These are phyloP conservation scores for Steromphala cineraria DNA, from an alignment of 2,888 invertebrate species.

Conservation along the genomic window DNA sequence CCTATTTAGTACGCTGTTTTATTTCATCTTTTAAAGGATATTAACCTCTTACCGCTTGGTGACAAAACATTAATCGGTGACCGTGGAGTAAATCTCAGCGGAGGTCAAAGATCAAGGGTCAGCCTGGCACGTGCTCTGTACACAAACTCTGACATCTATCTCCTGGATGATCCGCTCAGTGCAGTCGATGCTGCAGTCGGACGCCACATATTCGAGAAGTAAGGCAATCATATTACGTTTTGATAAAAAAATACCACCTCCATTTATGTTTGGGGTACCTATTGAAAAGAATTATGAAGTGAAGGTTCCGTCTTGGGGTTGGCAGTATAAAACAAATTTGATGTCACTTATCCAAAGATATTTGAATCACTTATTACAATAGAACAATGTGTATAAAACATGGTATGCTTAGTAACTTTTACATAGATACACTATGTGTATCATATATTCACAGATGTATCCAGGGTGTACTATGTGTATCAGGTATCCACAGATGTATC, in stretches of 20 bases:
- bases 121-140: constrained; percentile 85
- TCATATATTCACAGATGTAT: neutral
- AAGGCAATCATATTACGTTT: constrained; percentile 1
- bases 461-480: neutral
- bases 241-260: too few relatives aligned
- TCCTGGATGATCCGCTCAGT: constrained; percentile 92
- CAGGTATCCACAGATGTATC: too few relatives aligned
- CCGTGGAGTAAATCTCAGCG: constrained; percentile 88
- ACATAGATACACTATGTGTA: too few relatives aligned
- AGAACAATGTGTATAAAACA: too few relatives aligned
- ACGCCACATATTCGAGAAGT: constrained; percentile 89
- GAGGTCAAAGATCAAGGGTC: constrained; percentile 90
- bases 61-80: constrained; percentile 92
- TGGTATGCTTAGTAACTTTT: too few relatives aligned
- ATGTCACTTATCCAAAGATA: too few relatives aligned
- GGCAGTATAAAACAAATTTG: too few relatives aligned
- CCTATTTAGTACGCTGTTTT: too few relatives aligned
- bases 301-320: too few relatives aligned
- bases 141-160: constrained; percentile 87
- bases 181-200: constrained; percentile 95
- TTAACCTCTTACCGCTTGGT: constrained; percentile 85
- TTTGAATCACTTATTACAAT: too few relatives aligned
- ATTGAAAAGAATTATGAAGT: too few relatives aligned
- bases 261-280: too few relatives aligned
- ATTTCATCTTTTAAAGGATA: constrained; percentile 77